These are phyloP conservation scores for Carduelis carduelis DNA, from an alignment of 2,797 vertebrate species.

Conservation along the genomic window DNA sequence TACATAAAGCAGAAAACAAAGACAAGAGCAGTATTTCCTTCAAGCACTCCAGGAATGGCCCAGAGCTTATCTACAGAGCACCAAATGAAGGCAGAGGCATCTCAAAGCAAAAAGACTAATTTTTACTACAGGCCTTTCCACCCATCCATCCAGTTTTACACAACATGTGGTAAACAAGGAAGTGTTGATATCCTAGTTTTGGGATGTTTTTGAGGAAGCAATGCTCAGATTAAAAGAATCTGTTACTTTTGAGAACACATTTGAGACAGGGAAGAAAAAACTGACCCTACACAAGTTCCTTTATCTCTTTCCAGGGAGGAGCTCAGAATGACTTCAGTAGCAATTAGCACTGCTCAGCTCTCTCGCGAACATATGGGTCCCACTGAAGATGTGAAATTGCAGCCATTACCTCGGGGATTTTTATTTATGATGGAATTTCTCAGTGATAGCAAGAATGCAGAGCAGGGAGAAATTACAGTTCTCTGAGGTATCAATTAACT, in stretches of 20 bases:
- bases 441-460: neutral
- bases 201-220: neutral
- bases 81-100: neutral
- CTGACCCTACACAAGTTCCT: neutral
- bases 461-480: neutral
- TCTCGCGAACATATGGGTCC: neutral
- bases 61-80: neutral
- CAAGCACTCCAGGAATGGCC: neutral
- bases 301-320: neutral
- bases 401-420: neutral
- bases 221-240: neutral
- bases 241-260: neutral
- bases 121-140: neutral
- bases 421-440: neutral
- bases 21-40: neutral
- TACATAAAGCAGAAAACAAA: neutral
- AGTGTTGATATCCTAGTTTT: neutral
- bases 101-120: neutral
- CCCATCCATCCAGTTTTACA: neutral
- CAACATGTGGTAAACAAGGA: rapidly evolving
- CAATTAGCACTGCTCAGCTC: neutral
- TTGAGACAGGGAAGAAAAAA: neutral
- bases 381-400: neutral
- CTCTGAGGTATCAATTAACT: neutral
- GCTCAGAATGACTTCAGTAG: neutral